phyloP scores from a whole-genome alignment of 2,888 invertebrate genomes.

The Dryococelus australis region DNA sequence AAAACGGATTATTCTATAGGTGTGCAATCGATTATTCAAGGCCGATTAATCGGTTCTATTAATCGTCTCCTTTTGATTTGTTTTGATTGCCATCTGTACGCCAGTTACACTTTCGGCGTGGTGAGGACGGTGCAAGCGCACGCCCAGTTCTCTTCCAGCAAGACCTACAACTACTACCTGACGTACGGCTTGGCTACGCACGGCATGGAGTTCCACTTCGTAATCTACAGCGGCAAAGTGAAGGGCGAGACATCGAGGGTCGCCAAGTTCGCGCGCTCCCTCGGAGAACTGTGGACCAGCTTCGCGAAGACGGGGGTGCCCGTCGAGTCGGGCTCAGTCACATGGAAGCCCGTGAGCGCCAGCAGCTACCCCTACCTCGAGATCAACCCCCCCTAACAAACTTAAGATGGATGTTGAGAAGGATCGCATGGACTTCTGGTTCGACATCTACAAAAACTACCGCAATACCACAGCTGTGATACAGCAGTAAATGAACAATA shows the following conservation, averaged over 20 bases:
- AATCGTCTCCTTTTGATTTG: no score
- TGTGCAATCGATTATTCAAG: no score
- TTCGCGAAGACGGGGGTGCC: neutral
- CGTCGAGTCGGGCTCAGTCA: neutral
- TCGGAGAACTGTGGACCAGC: neutral
- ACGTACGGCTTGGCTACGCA: neutral
- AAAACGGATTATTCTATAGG: no score
- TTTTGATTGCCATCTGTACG: no score
- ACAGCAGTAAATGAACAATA: no score
- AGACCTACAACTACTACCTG: neutral
- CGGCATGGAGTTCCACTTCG: neutral
- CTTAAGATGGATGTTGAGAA: neutral
- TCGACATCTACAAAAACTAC: neutral
- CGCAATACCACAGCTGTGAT: neutral
- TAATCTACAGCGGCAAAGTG: neutral
- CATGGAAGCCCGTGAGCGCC: neutral
- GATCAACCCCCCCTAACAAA: neutral
- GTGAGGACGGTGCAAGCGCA: neutral
- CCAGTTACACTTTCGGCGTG: neutral
- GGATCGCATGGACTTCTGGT: neutral
- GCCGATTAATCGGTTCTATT: no score
- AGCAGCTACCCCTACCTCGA: neutral
- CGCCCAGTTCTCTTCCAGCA: neutral
- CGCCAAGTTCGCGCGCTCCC: neutral
- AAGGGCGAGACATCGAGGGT: neutral